These are phyloP conservation scores for Aphelinus atriplicis DNA, from an alignment of 1,140 invertebrate genomes.

Conservation along the genomic window DNA sequence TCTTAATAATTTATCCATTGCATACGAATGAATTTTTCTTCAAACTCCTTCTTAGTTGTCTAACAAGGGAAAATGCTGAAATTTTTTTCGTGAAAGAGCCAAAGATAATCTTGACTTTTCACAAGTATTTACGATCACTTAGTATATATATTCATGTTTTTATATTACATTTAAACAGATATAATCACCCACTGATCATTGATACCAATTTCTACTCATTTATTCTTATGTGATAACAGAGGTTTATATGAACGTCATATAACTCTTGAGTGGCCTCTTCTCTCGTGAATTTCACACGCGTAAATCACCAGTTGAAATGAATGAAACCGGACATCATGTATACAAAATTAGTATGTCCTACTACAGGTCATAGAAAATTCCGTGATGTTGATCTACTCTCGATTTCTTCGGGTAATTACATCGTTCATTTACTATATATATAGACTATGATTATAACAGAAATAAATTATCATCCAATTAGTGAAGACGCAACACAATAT, in stretches of 20 bases:
- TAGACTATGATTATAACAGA: slow-evolving; percentile 12
- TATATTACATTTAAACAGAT: slow-evolving; percentile 12
- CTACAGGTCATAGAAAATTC: neutral
- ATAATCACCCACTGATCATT: neutral
- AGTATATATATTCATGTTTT: neutral
- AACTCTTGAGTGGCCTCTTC: neutral
- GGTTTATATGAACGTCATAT: neutral
- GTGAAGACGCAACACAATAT: slow-evolving; percentile 28
- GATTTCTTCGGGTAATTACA: too few relatives aligned
- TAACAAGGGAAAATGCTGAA: slow-evolving; percentile 18
- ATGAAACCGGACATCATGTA: too few relatives aligned
- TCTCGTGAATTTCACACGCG: too few relatives aligned
- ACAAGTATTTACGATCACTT: slow-evolving; percentile 8
- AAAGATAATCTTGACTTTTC: neutral
- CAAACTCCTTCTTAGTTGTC: neutral
- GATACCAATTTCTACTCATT: neutral
- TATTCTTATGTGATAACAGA: neutral
- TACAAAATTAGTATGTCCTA: neutral
- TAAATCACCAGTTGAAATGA: too few relatives aligned
- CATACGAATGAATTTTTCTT: slow-evolving; percentile 12
- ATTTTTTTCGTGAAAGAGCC: slow-evolving; percentile 1
- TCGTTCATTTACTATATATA: too few relatives aligned
- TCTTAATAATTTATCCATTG: slow-evolving; percentile 25
- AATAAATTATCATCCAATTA: slow-evolving; percentile 31
- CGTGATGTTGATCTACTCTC: too few relatives aligned